A percentile compares a stretch with the other conserved stretches of the same genome.
Evolutionary conservation across 1,140 invertebrate genomes (phyloP).

Genomic region (Macrotrachela quadricornifera): DNA sequence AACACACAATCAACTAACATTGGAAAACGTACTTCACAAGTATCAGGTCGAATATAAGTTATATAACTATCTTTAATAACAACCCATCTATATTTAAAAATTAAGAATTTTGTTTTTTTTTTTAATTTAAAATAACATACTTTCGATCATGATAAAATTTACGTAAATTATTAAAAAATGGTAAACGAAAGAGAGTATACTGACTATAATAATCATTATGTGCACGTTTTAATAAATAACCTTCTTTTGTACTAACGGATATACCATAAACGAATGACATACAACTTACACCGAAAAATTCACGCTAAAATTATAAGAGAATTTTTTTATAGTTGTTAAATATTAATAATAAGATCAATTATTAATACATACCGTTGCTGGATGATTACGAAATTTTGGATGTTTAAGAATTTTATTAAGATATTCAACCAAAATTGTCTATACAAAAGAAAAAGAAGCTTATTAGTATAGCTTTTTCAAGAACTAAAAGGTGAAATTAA

Average conservation of each 20-base stretch:
- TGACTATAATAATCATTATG: conserved; percentile 36
- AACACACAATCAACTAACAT: conserved; percentile 4
- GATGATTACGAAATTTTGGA: too few relatives aligned
- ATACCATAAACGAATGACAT: conserved; percentile 64
- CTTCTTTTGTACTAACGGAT: conserved; percentile 68
- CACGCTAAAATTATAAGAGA: conserved; percentile 37
- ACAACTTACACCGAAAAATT: conserved; percentile 66
- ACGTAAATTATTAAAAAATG: not conserved
- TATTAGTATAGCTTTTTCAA: too few relatives aligned
- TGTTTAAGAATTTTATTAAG: too few relatives aligned
- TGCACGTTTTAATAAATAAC: conserved; percentile 41
- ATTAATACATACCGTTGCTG: too few relatives aligned
- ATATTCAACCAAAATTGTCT: too few relatives aligned
- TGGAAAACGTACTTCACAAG: conserved; percentile 17
- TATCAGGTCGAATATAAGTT: conserved; percentile 14
- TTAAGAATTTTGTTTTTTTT: too few relatives aligned
- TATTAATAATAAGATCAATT: too few relatives aligned
- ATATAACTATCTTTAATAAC: conserved; percentile 7
- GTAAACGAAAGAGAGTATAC: not conserved
- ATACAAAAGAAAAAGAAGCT: too few relatives aligned
- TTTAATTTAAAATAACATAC: too few relatives aligned
- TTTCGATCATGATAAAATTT: too few relatives aligned
- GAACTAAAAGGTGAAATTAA: too few relatives aligned
- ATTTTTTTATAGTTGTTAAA: too few relatives aligned
- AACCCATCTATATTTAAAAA: conserved; percentile 13